Evolutionary conservation across 1,140 invertebrate genomes (phyloP).

Genomic region (Hycleus phaleratus): DNA sequence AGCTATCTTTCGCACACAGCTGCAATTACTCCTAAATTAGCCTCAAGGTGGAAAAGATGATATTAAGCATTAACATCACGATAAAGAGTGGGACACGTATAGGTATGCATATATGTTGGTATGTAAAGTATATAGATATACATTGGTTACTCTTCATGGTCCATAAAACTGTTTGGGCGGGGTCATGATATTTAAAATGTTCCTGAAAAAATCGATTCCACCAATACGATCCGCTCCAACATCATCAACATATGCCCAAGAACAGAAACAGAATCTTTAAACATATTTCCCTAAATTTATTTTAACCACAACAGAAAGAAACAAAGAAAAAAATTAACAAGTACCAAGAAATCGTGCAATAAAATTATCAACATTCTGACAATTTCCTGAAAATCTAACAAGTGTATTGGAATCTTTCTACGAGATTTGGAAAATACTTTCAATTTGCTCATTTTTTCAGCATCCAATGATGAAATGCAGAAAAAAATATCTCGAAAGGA

Average conservation of each 20-base stretch:
- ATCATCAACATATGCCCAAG: constrained; percentile 25
- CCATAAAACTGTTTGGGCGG: constrained; percentile 24
- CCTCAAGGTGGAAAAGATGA: constrained; percentile 23
- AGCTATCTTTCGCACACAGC: constrained; percentile 30
- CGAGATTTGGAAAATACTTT: too few relatives aligned
- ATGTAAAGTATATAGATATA: too few relatives aligned
- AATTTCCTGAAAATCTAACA: too few relatives aligned
- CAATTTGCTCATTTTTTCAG: too few relatives aligned
- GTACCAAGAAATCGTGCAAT: too few relatives aligned
- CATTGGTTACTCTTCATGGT: constrained; percentile 14
- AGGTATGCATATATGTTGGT: neutral
- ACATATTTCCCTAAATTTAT: too few relatives aligned
- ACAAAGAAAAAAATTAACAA: too few relatives aligned
- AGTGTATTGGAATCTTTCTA: too few relatives aligned
- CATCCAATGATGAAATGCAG: too few relatives aligned
- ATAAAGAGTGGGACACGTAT: constrained; percentile 6
- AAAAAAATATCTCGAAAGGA: too few relatives aligned
- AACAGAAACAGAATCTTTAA: neutral
- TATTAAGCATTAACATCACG: constrained; percentile 1
- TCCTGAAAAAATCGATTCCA: constrained; percentile 24
- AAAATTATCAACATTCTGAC: too few relatives aligned
- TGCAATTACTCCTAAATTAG: constrained; percentile 32
- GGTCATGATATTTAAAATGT: constrained; percentile 23
- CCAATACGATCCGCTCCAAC: constrained; percentile 25
- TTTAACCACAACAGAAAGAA: too few relatives aligned